Conservation (phyloP, 1,140 invertebrate genomes). For the Apolygus lucorum region DNA sequence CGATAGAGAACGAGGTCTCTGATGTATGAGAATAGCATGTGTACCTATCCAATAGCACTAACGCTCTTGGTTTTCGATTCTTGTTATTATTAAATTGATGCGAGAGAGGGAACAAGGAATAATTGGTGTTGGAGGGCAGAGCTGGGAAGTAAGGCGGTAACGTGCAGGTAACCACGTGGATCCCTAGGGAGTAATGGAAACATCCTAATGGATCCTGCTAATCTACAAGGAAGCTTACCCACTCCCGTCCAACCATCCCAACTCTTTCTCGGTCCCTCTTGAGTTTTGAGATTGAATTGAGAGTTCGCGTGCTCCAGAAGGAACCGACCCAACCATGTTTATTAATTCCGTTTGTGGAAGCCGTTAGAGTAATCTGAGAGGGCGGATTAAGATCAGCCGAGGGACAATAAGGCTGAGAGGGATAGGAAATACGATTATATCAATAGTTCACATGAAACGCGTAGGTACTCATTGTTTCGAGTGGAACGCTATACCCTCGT, state of each 20-base stretch:
- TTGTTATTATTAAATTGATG: not conserved
- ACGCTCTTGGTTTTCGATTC: no score
- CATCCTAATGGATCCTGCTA: not conserved
- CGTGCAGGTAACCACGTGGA: not conserved
- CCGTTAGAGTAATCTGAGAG: not conserved
- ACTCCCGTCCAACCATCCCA: not conserved
- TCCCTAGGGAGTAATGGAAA: not conserved
- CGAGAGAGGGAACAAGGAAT: no score
- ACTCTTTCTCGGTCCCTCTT: not conserved
- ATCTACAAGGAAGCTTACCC: not conserved
- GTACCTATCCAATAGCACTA: not conserved
- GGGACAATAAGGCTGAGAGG: not conserved
- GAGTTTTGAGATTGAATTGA: not conserved
- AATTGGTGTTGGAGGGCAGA: no score
- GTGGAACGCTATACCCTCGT: no score
- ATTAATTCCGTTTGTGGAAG: not conserved
- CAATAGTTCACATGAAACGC: no score
- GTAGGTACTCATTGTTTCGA: no score
- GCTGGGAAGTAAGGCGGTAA: not conserved
- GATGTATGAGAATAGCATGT: not conserved
- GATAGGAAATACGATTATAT: no score
- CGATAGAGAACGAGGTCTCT: not conserved
- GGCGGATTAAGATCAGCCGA: not conserved
- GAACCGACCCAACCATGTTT: not conserved
- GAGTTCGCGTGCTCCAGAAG: not conserved